phyloP scores from a whole-genome alignment of 53 echinoderm and acorn worm genomes.

The Luidia sarsii region DNA sequence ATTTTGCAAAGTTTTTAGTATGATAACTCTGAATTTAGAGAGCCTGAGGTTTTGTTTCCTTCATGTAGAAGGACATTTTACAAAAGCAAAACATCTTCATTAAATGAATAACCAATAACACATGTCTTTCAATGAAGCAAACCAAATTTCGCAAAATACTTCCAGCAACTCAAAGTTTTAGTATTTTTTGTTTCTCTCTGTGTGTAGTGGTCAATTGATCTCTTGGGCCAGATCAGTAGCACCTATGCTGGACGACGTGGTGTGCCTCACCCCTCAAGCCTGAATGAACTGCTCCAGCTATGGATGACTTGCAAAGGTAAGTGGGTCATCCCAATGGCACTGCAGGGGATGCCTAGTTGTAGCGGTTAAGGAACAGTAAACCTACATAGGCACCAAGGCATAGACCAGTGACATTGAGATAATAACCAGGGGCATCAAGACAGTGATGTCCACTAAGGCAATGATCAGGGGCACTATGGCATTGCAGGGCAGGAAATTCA shows the following conservation, averaged over 20 bases:
- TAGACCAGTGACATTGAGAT: no score
- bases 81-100: no score
- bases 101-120: not conserved
- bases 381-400: no score
- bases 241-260: conserved; percentile 91
- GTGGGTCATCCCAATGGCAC: not conserved
- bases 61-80: no score
- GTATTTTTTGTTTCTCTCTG: not conserved
- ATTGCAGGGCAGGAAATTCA: no score
- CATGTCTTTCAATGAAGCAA: not conserved
- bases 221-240: conserved; percentile 93
- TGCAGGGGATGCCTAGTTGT: not conserved
- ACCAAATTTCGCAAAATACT: not conserved
- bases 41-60: no score
- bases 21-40: no score
- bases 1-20: no score
- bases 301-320: conserved; percentile 99
- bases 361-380: no score
- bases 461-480: no score
- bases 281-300: conserved; percentile 94
- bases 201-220: conserved; percentile 98
- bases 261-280: conserved; percentile 96
- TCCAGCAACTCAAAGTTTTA: not conserved
- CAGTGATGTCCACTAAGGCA: no score
- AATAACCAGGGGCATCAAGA: no score